Conservation (phyloP, 2,888 invertebrate genomes). For the Pyrrhosoma nymphula region DNA sequence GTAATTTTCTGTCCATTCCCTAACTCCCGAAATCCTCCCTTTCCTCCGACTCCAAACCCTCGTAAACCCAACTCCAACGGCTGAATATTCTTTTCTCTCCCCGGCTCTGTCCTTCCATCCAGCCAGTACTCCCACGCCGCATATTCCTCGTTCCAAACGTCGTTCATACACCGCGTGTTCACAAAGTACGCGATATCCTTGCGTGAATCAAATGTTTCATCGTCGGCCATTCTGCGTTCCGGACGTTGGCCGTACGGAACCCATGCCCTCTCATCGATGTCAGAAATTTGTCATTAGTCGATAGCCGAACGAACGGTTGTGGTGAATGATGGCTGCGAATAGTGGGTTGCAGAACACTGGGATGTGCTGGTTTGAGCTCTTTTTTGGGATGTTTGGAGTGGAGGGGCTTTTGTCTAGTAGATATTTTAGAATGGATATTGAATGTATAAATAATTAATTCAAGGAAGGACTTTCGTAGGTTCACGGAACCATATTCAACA, state of each 20-base stretch:
- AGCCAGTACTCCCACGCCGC: not conserved
- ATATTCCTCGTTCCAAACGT: not conserved
- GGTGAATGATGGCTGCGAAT: too few species aligned
- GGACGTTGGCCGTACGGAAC: not conserved
- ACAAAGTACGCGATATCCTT: not conserved
- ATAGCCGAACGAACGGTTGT: not conserved
- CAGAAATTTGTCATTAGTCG: slow-evolving; percentile 12
- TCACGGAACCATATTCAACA: too few species aligned
- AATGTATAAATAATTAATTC: too few species aligned
- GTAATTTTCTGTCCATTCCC: not conserved
- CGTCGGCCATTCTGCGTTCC: not conserved
- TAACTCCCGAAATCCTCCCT: too few species aligned
- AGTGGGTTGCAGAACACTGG: not conserved
- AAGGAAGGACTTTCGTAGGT: too few species aligned
- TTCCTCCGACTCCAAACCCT: not conserved
- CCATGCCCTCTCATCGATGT: not conserved
- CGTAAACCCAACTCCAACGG: not conserved
- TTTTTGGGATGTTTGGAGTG: too few species aligned
- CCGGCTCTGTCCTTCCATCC: not conserved
- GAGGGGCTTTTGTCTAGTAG: too few species aligned
- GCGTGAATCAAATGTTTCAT: not conserved
- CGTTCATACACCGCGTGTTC: not conserved
- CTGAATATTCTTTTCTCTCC: too few species aligned
- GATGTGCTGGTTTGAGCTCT: not conserved
- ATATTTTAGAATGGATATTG: too few species aligned